Evolutionary conservation across 1,140 invertebrate species (phyloP).

Genomic region (Pseudobourletiella spinata): DNA sequence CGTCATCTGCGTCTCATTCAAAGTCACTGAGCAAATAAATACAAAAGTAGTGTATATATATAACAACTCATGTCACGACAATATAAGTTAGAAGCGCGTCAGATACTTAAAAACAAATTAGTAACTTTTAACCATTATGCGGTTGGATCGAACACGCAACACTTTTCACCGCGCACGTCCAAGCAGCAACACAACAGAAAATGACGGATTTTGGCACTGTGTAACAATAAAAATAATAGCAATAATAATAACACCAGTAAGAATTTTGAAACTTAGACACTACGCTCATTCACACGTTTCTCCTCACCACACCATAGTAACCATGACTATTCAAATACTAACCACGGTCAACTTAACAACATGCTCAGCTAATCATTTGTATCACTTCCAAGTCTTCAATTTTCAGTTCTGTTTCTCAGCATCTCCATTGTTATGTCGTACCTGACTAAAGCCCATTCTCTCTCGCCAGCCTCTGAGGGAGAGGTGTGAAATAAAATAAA

Average conservation of each 20-base stretch:
- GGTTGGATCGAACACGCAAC: too few species aligned
- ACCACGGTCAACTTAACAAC: neutral
- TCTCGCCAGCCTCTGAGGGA: neutral
- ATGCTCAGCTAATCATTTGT: neutral
- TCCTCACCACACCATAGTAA: neutral
- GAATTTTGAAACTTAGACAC: neutral
- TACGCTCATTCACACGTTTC: neutral
- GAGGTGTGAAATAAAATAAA: neutral
- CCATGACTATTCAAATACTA: neutral
- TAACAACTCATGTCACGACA: too few species aligned
- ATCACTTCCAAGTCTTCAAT: neutral
- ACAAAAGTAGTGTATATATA: too few species aligned
- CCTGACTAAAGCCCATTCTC: neutral
- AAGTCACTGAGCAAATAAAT: too few species aligned
- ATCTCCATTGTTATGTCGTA: neutral
- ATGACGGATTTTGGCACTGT: too few species aligned
- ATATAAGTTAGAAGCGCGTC: too few species aligned
- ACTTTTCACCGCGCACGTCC: too few species aligned
- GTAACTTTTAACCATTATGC: too few species aligned
- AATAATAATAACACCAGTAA: neutral
- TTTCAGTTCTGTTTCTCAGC: constrained; percentile 2
- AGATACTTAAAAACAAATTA: too few species aligned
- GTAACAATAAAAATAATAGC: neutral
- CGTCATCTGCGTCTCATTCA: too few species aligned
- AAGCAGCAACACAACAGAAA: too few species aligned